Evolutionary conservation across 2,797 vertebrate species (phyloP).

Genomic region (Emydoidea blandingii): DNA sequence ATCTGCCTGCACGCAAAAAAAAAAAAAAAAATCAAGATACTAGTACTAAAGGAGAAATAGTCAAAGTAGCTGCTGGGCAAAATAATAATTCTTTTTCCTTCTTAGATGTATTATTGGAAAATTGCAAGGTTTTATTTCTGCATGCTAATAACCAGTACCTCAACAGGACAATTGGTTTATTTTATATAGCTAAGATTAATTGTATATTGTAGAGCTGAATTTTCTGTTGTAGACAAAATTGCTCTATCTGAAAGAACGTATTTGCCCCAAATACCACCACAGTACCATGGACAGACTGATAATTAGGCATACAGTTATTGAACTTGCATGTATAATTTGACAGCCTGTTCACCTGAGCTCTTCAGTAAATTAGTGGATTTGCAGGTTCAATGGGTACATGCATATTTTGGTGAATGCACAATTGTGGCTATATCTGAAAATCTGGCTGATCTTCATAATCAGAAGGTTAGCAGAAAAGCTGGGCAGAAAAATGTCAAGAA

Average conservation of each 20-base stretch:
- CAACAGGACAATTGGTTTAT: neutral
- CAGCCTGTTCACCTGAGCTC: slow-evolving; percentile 59
- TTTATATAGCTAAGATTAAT: neutral
- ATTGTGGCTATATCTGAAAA: slow-evolving; percentile 72
- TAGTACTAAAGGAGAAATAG: neutral
- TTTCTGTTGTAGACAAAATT: slow-evolving; percentile 16
- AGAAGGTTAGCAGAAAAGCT: slow-evolving; percentile 61
- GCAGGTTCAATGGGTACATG: slow-evolving; percentile 71
- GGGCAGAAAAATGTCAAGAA: slow-evolving; percentile 68
- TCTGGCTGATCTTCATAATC: slow-evolving; percentile 65
- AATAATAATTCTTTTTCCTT: neutral
- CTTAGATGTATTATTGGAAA: neutral
- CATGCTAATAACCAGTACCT: neutral
- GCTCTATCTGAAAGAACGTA: neutral
- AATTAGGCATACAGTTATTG: slow-evolving; percentile 29
- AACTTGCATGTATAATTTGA: slow-evolving; percentile 66
- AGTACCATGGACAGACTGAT: slow-evolving; percentile 59
- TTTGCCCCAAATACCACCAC: neutral
- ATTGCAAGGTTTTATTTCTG: neutral
- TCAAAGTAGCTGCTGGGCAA: neutral
- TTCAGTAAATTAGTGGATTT: slow-evolving; percentile 62
- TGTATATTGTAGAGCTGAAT: neutral
- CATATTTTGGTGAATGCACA: slow-evolving; percentile 69
- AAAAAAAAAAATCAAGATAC: neutral
- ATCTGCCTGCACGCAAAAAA: neutral